Conservation (phyloP, 2,113 vertebrate species). For the Speoplatyrhinus poulsoni region DNA sequence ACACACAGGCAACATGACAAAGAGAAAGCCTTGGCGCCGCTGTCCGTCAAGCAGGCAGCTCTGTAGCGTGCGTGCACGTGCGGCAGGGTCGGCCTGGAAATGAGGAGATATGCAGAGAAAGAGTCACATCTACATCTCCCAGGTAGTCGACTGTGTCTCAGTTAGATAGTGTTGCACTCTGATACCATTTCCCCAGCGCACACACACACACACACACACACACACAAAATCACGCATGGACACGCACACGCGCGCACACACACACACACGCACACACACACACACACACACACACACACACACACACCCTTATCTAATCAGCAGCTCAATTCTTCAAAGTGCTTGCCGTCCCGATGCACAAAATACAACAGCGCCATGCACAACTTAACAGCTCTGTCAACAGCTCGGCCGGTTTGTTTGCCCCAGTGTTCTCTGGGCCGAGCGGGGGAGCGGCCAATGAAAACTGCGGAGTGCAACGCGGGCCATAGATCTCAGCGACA, state of each 20-base stretch:
- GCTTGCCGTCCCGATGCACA: constrained; percentile 22
- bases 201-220: too few species aligned
- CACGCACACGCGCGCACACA: too few species aligned
- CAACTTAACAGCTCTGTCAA: constrained; percentile 47
- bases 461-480: constrained; percentile 21
- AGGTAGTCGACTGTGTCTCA: constrained; percentile 21
- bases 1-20: not conserved
- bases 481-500: constrained; percentile 28
- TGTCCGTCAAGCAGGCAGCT: not conserved
- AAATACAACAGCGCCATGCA: constrained; percentile 29
- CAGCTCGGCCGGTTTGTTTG: constrained; percentile 32
- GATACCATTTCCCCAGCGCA: constrained; percentile 19
- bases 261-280: too few species aligned
- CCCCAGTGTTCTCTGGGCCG: constrained; percentile 16
- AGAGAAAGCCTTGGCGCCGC: not conserved
- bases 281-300: too few species aligned
- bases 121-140: constrained; percentile 14
- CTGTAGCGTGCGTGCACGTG: not conserved
- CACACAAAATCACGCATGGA: too few species aligned
- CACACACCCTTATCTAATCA: constrained; percentile 50
- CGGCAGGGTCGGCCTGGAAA: not conserved
- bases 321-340: constrained; percentile 39
- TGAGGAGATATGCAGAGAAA: not conserved
- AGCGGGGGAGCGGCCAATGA: constrained; percentile 17
- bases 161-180: constrained; percentile 4